Evolutionary conservation across 2,888 invertebrate species (phyloP).

Genomic region (Tigriopus californicus): DNA sequence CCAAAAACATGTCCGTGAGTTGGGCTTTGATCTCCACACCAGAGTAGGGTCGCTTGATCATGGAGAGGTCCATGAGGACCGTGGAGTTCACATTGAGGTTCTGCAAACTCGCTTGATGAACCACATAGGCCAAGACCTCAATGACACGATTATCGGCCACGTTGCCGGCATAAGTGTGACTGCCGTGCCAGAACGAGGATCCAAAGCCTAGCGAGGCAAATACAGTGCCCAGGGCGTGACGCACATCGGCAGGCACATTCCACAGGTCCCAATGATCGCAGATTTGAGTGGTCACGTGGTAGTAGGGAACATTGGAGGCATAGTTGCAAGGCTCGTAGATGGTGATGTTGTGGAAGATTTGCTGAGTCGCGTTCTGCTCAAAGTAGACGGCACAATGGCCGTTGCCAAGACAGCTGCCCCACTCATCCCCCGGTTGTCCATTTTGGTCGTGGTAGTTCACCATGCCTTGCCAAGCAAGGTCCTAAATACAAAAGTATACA

Average conservation of each 20-base stretch:
- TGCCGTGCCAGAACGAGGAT: constrained; percentile 13
- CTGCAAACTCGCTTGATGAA: constrained; percentile 5
- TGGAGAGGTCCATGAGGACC: constrained; percentile 5
- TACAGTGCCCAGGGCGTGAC: not conserved
- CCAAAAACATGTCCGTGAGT: constrained; percentile 4
- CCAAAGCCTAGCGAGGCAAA: constrained; percentile 3
- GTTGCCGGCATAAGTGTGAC: constrained; percentile 10
- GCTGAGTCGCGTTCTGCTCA: constrained; percentile 3
- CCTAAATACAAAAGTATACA: not conserved
- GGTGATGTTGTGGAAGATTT: constrained; percentile 13
- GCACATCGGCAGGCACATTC: not conserved
- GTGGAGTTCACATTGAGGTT: not conserved
- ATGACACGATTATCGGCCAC: constrained; percentile 7
- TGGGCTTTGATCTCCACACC: not conserved
- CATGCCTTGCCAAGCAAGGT: constrained; percentile 14
- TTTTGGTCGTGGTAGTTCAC: constrained; percentile 5
- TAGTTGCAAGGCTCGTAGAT: not conserved
- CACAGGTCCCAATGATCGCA: not conserved
- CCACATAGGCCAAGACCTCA: not conserved
- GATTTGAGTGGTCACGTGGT: constrained; percentile 1
- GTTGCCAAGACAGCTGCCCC: not conserved
- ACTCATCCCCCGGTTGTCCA: constrained; percentile 3
- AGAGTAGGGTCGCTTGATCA: not conserved
- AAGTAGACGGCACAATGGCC: not conserved
- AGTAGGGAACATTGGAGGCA: constrained; percentile 14